These are phyloP conservation scores for Halcyon smyrnensis DNA, from an alignment of 2,797 vertebrate genomes.

Conservation along the genomic window DNA sequence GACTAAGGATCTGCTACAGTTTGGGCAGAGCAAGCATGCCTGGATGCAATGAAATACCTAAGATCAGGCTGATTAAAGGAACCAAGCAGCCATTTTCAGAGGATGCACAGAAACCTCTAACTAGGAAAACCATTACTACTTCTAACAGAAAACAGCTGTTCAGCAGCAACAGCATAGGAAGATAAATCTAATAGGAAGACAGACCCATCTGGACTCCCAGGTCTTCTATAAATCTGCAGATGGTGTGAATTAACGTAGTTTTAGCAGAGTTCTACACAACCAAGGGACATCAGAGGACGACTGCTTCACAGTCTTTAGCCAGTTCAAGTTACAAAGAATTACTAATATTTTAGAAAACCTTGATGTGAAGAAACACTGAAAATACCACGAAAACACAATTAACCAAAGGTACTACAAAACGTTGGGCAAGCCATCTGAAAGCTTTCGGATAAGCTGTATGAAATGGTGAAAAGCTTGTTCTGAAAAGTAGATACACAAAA, in stretches of 20 bases:
- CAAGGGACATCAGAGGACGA: not conserved
- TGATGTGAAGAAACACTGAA: not conserved
- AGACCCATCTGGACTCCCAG: not conserved
- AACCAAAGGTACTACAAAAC: not conserved
- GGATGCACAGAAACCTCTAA: not conserved
- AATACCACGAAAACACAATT: not conserved
- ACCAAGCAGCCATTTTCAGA: not conserved
- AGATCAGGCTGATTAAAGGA: not conserved
- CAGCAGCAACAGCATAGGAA: not conserved
- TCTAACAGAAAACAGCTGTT: constrained; percentile 29
- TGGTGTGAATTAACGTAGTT: not conserved
- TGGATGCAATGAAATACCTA: not conserved
- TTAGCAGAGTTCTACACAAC: not conserved
- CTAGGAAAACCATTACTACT: not conserved
- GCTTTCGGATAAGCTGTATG: not conserved
- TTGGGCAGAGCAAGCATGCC: not conserved
- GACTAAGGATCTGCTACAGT: not conserved
- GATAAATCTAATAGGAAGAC: not conserved
- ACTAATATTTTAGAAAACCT: not conserved
- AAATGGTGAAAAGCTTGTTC: not conserved
- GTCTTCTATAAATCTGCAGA: not conserved
- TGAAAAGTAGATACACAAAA: not conserved
- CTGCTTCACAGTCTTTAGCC: not conserved
- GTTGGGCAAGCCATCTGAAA: not conserved
- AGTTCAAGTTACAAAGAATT: not conserved